Conservation (phyloP, 2,888 invertebrate genomes). For the Synergus gifuensis region DNA sequence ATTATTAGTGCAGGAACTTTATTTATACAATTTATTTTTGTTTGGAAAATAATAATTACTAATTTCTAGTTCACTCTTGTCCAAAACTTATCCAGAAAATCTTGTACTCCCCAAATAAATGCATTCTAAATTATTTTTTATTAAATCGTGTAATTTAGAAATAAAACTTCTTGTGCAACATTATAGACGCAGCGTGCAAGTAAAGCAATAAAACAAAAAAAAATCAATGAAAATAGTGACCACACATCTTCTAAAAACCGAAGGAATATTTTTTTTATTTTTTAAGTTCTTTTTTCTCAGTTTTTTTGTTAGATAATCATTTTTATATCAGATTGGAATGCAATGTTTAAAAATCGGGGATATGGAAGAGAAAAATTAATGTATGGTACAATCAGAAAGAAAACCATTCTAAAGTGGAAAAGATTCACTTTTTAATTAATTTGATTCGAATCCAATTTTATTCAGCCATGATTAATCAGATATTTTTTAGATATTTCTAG, state of each 20-base stretch:
- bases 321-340: no score
- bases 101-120: no score
- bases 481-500: neutral
- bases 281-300: neutral
- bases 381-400: neutral
- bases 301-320: neutral
- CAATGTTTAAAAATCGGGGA: neutral
- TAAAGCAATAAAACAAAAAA: neutral
- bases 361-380: neutral
- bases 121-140: no score
- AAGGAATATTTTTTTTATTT: neutral
- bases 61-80: no score
- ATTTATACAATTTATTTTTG: no score
- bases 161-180: conserved; percentile 7
- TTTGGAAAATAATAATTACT: no score
- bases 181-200: neutral
- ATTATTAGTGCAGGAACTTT: neutral
- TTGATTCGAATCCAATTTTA: no score
- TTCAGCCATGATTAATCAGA: neutral
- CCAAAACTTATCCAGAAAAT: no score
- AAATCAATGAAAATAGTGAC: neutral
- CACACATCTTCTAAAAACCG: neutral
- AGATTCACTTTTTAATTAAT: no score
- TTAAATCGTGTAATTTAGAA: neutral
- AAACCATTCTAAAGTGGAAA: neutral